phyloP scores from a whole-genome alignment of 2,113 vertebrate species.

The Leptodactylus fuscus region DNA sequence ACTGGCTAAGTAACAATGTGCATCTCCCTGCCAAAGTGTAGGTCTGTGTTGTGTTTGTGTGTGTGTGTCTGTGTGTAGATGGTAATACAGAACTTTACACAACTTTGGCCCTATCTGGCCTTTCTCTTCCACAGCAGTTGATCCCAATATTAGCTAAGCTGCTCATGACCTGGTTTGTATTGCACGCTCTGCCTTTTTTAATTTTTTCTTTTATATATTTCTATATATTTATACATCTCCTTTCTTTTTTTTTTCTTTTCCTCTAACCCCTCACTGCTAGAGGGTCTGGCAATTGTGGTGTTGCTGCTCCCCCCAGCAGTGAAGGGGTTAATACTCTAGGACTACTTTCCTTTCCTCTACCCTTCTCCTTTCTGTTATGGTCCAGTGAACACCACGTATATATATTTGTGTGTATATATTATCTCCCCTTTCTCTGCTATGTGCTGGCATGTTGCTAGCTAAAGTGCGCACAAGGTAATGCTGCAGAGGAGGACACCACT shows the following conservation, averaged over 20 bases:
- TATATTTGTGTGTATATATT: conserved; percentile 90
- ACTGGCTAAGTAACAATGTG: conserved; percentile 36
- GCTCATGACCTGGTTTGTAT: conserved; percentile 99
- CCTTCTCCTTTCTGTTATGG: conserved; percentile 86
- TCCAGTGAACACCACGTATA: conserved; percentile 99
- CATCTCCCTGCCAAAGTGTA: conserved; percentile 37
- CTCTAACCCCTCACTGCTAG: conserved; percentile 32
- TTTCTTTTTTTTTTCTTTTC: neutral
- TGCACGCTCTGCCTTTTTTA: conserved; percentile 99
- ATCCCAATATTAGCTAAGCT: conserved; percentile 99
- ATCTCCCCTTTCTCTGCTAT: conserved; percentile 99
- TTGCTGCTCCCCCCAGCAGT: conserved; percentile 26
- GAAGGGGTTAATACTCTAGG: conserved; percentile 68
- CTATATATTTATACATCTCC: conserved; percentile 43
- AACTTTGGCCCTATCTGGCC: conserved; percentile 99
- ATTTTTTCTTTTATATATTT: conserved; percentile 67
- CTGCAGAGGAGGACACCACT: conserved; percentile 87
- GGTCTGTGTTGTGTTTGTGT: conserved; percentile 84
- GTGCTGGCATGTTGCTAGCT: conserved; percentile 98
- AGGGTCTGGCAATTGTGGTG: neutral
- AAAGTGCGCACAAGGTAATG: conserved; percentile 96
- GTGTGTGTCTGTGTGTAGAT: conserved; percentile 85
- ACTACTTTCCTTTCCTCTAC: conserved; percentile 80
- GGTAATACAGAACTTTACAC: conserved; percentile 97
- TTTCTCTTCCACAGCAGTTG: conserved; percentile 99